Conservation (phyloP, 2,113 vertebrate species). For the Caranx melampygus region DNA sequence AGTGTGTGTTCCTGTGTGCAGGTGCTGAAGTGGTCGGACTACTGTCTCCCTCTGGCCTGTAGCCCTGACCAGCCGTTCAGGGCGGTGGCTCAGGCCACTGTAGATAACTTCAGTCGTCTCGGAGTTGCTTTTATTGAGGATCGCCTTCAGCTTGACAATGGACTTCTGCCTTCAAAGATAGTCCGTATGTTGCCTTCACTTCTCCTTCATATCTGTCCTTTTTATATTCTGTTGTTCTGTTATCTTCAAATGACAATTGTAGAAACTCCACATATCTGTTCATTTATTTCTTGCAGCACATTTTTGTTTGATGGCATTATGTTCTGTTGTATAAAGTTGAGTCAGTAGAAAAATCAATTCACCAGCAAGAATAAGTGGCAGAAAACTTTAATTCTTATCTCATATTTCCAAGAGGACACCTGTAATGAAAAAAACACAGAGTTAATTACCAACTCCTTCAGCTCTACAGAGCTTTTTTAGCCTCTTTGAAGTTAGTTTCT, state of each 20-base stretch:
- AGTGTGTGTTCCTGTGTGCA: conserved; percentile 70
- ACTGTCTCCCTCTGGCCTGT: conserved; percentile 89
- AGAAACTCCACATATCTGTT: too few relatives aligned
- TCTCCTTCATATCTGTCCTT: neutral
- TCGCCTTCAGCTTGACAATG: conserved; percentile 91
- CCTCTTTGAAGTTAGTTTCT: too few relatives aligned
- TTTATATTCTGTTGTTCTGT: neutral
- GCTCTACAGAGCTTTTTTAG: too few relatives aligned
- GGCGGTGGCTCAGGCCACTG: conserved; percentile 88
- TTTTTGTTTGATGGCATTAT: too few relatives aligned
- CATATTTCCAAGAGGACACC: neutral
- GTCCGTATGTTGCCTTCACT: conserved; percentile 86
- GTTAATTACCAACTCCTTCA: too few relatives aligned
- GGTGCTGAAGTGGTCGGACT: conserved; percentile 93
- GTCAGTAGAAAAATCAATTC: neutral
- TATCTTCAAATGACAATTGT: too few relatives aligned
- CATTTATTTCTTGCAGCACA: too few relatives aligned
- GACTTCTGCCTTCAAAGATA: conserved; percentile 91
- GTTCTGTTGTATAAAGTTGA: neutral
- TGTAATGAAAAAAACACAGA: neutral
- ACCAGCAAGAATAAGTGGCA: neutral
- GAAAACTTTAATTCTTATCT: neutral
- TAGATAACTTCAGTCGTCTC: conserved; percentile 92
- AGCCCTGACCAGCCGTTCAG: conserved; percentile 87
- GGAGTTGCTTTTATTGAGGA: conserved; percentile 96